phyloP scores from a whole-genome alignment of 2,113 vertebrate genomes.

The Strigops habroptila region DNA sequence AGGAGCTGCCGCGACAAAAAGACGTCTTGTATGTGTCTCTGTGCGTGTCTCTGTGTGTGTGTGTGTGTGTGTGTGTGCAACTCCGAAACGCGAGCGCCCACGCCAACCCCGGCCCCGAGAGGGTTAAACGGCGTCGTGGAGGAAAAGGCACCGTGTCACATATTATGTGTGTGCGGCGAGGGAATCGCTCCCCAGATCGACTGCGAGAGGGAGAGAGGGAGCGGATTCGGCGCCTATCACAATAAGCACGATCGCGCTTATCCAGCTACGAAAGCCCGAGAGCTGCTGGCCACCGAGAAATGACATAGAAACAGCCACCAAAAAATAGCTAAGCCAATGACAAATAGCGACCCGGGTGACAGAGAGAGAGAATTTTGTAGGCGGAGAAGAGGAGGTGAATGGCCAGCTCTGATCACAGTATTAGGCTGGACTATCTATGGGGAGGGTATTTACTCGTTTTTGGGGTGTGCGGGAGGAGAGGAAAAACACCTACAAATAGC shows the following conservation, averaged over 20 bases:
- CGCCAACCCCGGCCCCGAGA: not conserved
- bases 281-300: slow-evolving; percentile 41
- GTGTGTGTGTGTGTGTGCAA: not conserved
- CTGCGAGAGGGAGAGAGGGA: not conserved
- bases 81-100: not conserved
- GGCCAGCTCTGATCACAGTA: slow-evolving; percentile 42
- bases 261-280: not conserved
- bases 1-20: not conserved
- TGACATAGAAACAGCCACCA: slow-evolving; percentile 56
- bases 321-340: slow-evolving; percentile 56
- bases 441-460: slow-evolving; percentile 50
- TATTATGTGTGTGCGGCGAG: not conserved
- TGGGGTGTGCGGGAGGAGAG: slow-evolving; percentile 44
- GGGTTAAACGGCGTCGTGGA: slow-evolving; percentile 56
- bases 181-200: not conserved
- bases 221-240: slow-evolving; percentile 6
- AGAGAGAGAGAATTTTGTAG: slow-evolving; percentile 51
- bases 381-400: slow-evolving; percentile 66
- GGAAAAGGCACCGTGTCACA: slow-evolving; percentile 53
- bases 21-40: not conserved
- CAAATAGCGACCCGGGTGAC: slow-evolving; percentile 60
- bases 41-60: not conserved
- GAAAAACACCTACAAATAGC: slow-evolving; percentile 59
- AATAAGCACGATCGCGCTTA: not conserved
- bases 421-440: slow-evolving; percentile 19